A percentile compares a stretch with the other conserved stretches of the same genome.
These are phyloP conservation scores for Lycorma delicatula DNA, from an alignment of 1,140 invertebrate genomes.

Conservation along the genomic window DNA sequence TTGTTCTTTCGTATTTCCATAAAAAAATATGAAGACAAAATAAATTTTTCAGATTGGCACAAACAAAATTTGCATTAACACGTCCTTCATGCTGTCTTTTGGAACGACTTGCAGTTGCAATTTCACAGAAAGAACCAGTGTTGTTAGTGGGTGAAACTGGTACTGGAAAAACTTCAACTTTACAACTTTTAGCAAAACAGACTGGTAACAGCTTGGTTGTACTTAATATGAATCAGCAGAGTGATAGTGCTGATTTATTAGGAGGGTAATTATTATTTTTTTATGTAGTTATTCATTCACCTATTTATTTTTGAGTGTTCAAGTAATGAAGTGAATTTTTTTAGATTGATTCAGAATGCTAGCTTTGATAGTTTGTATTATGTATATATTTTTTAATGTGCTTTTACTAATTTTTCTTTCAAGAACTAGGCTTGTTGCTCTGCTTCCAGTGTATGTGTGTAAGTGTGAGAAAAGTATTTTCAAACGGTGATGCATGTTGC, in stretches of 20 bases:
- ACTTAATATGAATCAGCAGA: slow-evolving; percentile 99
- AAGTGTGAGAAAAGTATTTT: too few relatives aligned
- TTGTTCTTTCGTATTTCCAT: slow-evolving; percentile 11
- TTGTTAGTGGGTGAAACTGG: slow-evolving; percentile 97
- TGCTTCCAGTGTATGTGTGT: too few relatives aligned
- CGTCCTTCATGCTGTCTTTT: slow-evolving; percentile 68
- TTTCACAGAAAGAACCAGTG: slow-evolving; percentile 79
- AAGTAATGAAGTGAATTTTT: too few relatives aligned
- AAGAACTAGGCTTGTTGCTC: too few relatives aligned
- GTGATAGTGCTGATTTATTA: slow-evolving; percentile 89
- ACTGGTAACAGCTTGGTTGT: slow-evolving; percentile 79
- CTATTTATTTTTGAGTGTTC: too few relatives aligned
- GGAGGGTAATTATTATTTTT: slow-evolving; percentile 56
- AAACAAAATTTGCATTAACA: slow-evolving; percentile 67
- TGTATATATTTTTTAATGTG: too few relatives aligned
- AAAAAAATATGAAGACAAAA: slow-evolving; percentile 6
- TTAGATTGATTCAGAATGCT: too few relatives aligned
- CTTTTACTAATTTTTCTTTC: too few relatives aligned
- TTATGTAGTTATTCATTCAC: too few relatives aligned
- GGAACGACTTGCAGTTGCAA: slow-evolving; percentile 77
- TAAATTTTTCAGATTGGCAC: neutral
- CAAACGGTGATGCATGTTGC: too few relatives aligned
- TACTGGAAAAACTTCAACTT: slow-evolving; percentile 93
- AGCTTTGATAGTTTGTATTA: too few relatives aligned
- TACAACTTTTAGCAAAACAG: slow-evolving; percentile 84